Evolutionary conservation across 2,888 invertebrate species (phyloP), one percentile per base, ranked within the genome.

Genomic region (Luperina nickerlii): DNA sequence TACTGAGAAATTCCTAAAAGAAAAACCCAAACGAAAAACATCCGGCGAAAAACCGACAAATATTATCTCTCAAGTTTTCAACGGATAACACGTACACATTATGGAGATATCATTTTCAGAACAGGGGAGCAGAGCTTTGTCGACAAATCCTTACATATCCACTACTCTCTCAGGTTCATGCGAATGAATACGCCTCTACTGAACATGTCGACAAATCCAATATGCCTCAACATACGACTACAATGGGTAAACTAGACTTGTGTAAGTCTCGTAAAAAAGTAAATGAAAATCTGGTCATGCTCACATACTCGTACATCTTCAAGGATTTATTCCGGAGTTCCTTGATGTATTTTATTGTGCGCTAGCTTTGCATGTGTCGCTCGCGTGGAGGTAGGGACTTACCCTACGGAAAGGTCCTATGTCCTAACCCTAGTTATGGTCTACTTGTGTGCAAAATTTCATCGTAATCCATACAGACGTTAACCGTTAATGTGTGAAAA

Each of bases 71-170:
- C 5, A 54, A 68, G 42, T 72, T 75, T 87, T 79, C 87, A 87
- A 84, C 87, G 74, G 74, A 76, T 76, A 71, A 67, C 69, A 65
- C 45, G 42, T 57, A 63, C 11, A 82, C n/a, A 67, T 68, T 79
- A 84, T 65, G 83, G n/a, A 74, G 60, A 73, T 73, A 85, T 84
- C 54, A 74, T 69, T 87, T 62, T 32, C 73, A n/a, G 69, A 84
- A 79, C 79, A 60, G 48, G 71, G 67, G 48, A 62, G 54, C 20
- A 54, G 62, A 66, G 84, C 84, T 84, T 75, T 74, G 74, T 68
- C 69, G 68, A 70, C 84, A 85, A 84, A 85, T 87, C 85, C 85
- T 42, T 74, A 87, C 65, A 76, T 48, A 87, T 76, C 87, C 66
- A 68, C 57, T 73, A 70, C 65, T 83, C 74, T 15, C 74, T 63